Evolutionary conservation across 2,888 invertebrate species (phyloP).

Genomic region (Linyphia triangularis): DNA sequence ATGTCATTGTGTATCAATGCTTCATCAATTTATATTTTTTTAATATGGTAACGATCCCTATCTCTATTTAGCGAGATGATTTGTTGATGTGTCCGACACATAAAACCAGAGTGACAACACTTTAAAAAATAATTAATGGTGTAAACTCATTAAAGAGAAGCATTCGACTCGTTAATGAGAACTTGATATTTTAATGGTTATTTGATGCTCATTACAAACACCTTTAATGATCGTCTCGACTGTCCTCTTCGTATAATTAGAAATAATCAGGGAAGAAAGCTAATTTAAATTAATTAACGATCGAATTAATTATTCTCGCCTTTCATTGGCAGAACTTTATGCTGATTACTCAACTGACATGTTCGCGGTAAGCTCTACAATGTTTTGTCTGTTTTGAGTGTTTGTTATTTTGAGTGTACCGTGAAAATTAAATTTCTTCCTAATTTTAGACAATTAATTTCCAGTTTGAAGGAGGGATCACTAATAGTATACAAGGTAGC

Average conservation of each 20-base stretch:
- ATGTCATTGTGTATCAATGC: background rate
- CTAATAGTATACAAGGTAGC: too few species aligned
- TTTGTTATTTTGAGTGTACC: background rate
- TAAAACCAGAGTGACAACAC: conserved; percentile 42
- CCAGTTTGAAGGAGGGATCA: too few species aligned
- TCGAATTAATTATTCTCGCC: conserved; percentile 59
- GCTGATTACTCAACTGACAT: background rate
- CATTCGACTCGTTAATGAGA: conserved; percentile 53
- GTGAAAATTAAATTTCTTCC: too few species aligned
- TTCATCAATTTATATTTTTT: background rate
- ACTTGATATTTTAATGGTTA: conserved; percentile 67
- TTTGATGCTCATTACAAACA: conserved; percentile 59
- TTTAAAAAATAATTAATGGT: conserved; percentile 64
- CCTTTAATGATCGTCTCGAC: conserved; percentile 53
- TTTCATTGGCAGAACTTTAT: conserved; percentile 20
- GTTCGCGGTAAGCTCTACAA: background rate
- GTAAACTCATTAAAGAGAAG: conserved; percentile 44
- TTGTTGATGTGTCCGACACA: conserved; percentile 46
- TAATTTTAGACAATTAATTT: too few species aligned
- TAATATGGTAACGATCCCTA: background rate
- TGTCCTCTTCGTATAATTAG: conserved; percentile 36
- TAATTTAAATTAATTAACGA: conserved; percentile 57
- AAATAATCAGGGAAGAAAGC: conserved; percentile 48
- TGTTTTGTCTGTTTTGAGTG: background rate
- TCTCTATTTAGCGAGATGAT: conserved; percentile 1